phyloP scores from a whole-genome alignment of 2,113 vertebrate genomes.

The Phaethornis superciliosus region DNA sequence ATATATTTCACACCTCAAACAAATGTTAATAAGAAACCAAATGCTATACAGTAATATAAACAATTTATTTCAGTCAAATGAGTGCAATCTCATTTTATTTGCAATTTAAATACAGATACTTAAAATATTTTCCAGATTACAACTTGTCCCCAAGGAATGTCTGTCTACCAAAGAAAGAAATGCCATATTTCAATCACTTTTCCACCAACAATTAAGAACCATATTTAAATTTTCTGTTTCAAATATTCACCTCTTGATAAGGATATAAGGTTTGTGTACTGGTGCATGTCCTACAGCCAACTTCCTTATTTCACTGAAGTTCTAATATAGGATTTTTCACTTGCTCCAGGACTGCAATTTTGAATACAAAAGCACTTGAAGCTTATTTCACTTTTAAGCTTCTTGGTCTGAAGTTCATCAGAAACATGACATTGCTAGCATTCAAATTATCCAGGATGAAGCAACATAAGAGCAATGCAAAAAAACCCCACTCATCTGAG shows the following conservation, averaged over 20 bases:
- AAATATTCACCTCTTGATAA: not conserved
- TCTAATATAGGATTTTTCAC: not conserved
- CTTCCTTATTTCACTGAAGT: not conserved
- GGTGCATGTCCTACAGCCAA: not conserved
- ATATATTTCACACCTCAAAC: not conserved
- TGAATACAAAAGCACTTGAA: not conserved
- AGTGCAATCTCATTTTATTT: not conserved
- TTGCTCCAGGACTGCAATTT: not conserved
- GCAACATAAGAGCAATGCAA: not conserved
- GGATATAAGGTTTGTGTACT: not conserved
- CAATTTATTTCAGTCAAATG: not conserved
- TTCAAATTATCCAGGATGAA: not conserved
- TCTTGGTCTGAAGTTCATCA: not conserved
- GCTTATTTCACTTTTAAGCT: not conserved
- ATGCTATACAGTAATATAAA: not conserved
- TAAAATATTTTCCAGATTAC: not conserved
- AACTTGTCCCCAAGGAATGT: not conserved
- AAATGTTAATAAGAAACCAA: not conserved
- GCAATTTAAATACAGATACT: constrained; percentile 5
- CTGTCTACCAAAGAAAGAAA: not conserved
- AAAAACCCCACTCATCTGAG: not conserved
- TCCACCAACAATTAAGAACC: not conserved
- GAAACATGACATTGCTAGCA: not conserved
- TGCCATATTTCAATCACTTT: not conserved
- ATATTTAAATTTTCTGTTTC: not conserved